These are phyloP conservation scores for Diadegma fenestrale DNA, from an alignment of 2,888 invertebrate genomes.

Conservation along the genomic window DNA sequence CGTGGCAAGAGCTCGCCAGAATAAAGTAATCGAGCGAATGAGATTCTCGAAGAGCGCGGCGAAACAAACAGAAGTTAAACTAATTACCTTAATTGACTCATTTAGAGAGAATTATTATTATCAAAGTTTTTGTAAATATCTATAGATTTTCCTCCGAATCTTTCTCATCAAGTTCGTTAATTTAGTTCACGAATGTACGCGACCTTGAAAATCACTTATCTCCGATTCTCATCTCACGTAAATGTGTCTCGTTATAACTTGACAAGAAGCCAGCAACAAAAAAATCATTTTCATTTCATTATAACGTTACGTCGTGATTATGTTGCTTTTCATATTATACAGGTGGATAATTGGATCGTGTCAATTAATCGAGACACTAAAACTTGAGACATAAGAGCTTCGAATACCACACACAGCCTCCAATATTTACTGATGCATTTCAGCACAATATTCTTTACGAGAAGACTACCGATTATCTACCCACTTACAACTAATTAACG, in stretches of 20 bases:
- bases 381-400: constrained; percentile 14
- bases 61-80: constrained; percentile 1
- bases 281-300: constrained; percentile 38
- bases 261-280: background rate
- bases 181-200: background rate
- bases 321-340: constrained; percentile 21
- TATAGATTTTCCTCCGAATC: background rate
- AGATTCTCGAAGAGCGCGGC: background rate
- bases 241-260: constrained; percentile 12
- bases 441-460: constrained; percentile 33
- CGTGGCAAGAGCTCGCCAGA: constrained; percentile 3
- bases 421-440: background rate
- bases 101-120: constrained; percentile 4
- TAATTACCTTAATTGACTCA: constrained; percentile 1
- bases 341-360: constrained; percentile 52
- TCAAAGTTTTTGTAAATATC: background rate
- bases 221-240: constrained; percentile 17
- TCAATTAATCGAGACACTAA: constrained; percentile 51
- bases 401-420: constrained; percentile 4
- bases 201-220: constrained; percentile 28
- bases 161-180: background rate
- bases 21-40: constrained; percentile 19
- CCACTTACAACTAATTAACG: constrained; percentile 28
- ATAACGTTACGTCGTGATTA: constrained; percentile 9
- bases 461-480: constrained; percentile 24